Percentiles rank a stretch among this genome's conserved stretches.
These are phyloP conservation scores for Zenarchopterus dispar DNA, from an alignment of 2,797 vertebrate genomes.

Conservation along the genomic window DNA sequence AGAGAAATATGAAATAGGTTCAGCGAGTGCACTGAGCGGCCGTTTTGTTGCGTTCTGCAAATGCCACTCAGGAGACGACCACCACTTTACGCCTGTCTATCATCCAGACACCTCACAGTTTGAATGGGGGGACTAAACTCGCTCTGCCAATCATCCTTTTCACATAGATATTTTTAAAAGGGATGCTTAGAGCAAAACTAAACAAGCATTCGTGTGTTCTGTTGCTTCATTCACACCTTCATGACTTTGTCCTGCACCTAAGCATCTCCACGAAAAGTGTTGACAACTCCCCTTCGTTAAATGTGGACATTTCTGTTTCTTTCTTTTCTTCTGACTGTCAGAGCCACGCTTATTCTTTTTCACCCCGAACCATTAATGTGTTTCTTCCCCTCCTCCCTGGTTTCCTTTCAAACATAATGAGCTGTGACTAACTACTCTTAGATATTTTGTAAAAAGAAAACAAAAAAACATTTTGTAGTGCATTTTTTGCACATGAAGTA, in stretches of 20 bases:
- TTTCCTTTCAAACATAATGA: conserved; percentile 33
- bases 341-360: no score
- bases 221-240: conserved; percentile 7
- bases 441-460: conserved; percentile 17
- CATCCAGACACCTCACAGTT: conserved; percentile 34
- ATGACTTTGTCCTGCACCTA: not conserved
- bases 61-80: conserved; percentile 37
- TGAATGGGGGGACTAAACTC: conserved; percentile 46
- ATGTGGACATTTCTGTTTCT: conserved; percentile 8
- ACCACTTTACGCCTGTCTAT: conserved; percentile 44
- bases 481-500: conserved; percentile 13
- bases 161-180: conserved; percentile 43
- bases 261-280: conserved; percentile 4
- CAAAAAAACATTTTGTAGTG: not conserved
- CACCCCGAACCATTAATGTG: no score
- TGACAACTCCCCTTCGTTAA: not conserved
- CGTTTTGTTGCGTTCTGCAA: conserved; percentile 31
- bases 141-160: conserved; percentile 35
- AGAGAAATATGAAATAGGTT: conserved; percentile 22
- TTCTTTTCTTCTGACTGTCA: not conserved
- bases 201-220: conserved; percentile 22
- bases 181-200: conserved; percentile 14
- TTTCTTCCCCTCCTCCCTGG: not conserved
- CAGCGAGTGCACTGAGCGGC: conserved; percentile 34
- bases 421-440: conserved; percentile 23